phyloP scores from a whole-genome alignment of 2,888 invertebrate species.

The Aleiodes alternator region DNA sequence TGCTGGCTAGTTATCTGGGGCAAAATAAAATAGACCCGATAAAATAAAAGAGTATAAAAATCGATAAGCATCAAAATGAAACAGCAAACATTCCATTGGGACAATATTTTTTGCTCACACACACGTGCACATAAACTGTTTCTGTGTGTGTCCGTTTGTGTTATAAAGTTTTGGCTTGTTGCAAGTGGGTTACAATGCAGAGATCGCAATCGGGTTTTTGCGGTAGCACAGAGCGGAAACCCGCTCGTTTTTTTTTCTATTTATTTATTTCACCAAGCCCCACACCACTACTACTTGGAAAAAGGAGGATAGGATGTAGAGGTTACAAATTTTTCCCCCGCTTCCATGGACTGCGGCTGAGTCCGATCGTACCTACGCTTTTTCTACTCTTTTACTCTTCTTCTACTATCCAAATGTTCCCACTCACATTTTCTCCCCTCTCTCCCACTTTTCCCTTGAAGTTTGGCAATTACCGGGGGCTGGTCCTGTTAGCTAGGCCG shows the following conservation, averaged over 20 bases:
- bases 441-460: slow-evolving; percentile 34
- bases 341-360: slow-evolving; percentile 28
- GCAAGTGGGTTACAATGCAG: slow-evolving; percentile 20
- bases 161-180: slow-evolving; percentile 15
- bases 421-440: neutral
- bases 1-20: too few relatives aligned
- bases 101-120: slow-evolving; percentile 1
- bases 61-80: slow-evolving; percentile 17
- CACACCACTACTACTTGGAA: neutral
- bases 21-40: too few relatives aligned
- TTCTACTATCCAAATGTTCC: neutral
- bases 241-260: too few relatives aligned
- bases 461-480: slow-evolving; percentile 54
- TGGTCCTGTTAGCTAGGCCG: slow-evolving; percentile 54
- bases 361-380: slow-evolving; percentile 15
- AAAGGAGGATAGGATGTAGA: slow-evolving; percentile 22
- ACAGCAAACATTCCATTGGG: slow-evolving; percentile 7
- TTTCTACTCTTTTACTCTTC: neutral
- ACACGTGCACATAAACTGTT: too few relatives aligned
- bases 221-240: neutral
- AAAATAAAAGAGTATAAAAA: neutral
- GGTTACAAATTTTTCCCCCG: slow-evolving; percentile 38
- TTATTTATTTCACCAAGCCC: slow-evolving; percentile 6
- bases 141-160: neutral
- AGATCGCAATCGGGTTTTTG: slow-evolving; percentile 24